Conservation (phyloP, 2,797 vertebrate species). For the Poecilia wingei region DNA sequence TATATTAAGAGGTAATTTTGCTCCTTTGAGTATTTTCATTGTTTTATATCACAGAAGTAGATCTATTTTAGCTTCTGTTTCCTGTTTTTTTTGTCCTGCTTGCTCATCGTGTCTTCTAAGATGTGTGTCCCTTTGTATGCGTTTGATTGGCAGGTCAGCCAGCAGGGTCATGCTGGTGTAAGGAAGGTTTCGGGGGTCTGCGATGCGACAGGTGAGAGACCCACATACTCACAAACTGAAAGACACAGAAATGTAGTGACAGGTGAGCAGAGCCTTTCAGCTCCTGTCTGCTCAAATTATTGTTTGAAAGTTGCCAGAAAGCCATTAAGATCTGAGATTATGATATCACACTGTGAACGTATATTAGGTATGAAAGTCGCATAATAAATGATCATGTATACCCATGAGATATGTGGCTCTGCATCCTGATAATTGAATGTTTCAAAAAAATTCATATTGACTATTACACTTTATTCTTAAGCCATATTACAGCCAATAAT, state of each 20-base stretch:
- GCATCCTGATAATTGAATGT: neutral
- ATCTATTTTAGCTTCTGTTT: constrained; percentile 51
- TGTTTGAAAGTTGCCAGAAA: constrained; percentile 54
- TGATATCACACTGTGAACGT: constrained; percentile 10
- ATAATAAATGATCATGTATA: constrained; percentile 11
- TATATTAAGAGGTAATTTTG: constrained; percentile 58
- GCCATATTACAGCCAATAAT: neutral
- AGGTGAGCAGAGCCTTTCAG: constrained; percentile 72
- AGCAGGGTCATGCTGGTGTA: constrained; percentile 92
- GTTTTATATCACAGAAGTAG: constrained; percentile 31
- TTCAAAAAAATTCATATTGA: neutral
- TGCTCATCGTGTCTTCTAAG: constrained; percentile 14
- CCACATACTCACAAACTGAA: constrained; percentile 28
- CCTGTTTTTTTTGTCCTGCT: constrained; percentile 19
- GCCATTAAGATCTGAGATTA: constrained; percentile 41
- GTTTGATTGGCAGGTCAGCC: constrained; percentile 82
- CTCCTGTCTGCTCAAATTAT: constrained; percentile 72
- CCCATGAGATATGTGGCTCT: neutral
- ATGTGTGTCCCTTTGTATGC: constrained; percentile 35
- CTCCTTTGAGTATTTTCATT: constrained; percentile 30
- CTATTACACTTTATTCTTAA: neutral
- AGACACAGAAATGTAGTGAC: constrained; percentile 63
- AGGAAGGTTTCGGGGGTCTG: constrained; percentile 88
- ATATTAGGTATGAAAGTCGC: constrained; percentile 1
- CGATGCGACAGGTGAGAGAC: constrained; percentile 83